Percentiles rank a stretch among this genome's conserved stretches.
Evolutionary conservation across 2,888 invertebrate genomes (phyloP).

Genomic region (Elegia similella): DNA sequence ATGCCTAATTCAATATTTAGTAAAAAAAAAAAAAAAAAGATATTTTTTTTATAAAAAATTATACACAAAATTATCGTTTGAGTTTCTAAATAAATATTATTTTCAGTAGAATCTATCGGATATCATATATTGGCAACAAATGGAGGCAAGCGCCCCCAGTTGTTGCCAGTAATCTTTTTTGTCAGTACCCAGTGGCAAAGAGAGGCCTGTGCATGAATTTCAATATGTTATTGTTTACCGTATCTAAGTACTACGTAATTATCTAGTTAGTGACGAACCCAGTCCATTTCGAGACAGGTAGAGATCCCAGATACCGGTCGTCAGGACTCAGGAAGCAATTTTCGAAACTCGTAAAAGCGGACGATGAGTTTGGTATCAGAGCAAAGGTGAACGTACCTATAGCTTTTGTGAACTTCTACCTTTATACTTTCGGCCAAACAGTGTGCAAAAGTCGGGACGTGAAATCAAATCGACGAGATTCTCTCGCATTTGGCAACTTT

Average conservation of each 20-base stretch:
- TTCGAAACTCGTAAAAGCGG: constrained; percentile 36
- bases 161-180: too few relatives aligned
- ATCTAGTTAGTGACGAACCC: background rate
- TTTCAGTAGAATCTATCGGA: too few relatives aligned
- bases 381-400: constrained; percentile 7
- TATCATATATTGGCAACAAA: too few relatives aligned
- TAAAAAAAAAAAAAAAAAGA: too few relatives aligned
- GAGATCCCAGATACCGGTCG: constrained; percentile 16
- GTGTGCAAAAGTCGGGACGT: constrained; percentile 1
- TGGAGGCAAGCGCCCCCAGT: too few relatives aligned
- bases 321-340: constrained; percentile 40
- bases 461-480: background rate
- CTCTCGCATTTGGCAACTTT: background rate
- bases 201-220: too few relatives aligned
- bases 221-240: too few relatives aligned
- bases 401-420: constrained; percentile 14
- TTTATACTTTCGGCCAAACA: background rate
- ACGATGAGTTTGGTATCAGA: constrained; percentile 2
- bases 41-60: too few relatives aligned
- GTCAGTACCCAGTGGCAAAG: too few relatives aligned
- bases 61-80: too few relatives aligned
- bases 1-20: too few relatives aligned
- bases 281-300: background rate
- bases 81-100: too few relatives aligned
- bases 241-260: background rate